These are phyloP conservation scores for Nycticebus coucang DNA, from an alignment of 2,113 vertebrate genomes.

Conservation along the genomic window DNA sequence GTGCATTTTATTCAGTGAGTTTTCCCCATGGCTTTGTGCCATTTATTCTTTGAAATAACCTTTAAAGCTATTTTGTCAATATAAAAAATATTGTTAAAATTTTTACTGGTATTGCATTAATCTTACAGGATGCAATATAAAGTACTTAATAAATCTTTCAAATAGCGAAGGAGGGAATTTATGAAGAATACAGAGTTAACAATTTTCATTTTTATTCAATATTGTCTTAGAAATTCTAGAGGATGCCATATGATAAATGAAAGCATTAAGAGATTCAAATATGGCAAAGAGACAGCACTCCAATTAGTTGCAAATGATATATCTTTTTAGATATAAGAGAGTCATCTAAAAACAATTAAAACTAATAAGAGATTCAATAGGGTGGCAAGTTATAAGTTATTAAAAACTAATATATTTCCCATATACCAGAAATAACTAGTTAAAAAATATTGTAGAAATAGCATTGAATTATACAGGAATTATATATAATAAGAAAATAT, in stretches of 20 bases:
- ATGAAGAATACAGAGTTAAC: neutral
- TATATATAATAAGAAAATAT: neutral
- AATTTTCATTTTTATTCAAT: slow-evolving; percentile 43
- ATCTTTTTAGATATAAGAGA: slow-evolving; percentile 37
- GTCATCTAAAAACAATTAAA: slow-evolving; percentile 58
- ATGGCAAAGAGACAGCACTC: slow-evolving; percentile 8
- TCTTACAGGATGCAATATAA: slow-evolving; percentile 39
- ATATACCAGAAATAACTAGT: slow-evolving; percentile 20
- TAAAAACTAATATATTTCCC: neutral
- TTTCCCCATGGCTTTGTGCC: neutral
- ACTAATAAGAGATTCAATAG: slow-evolving; percentile 38
- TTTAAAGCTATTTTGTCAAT: slow-evolving; percentile 53
- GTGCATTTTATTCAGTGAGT: slow-evolving; percentile 29
- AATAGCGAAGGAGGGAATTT: slow-evolving; percentile 39
- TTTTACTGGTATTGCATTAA: slow-evolving; percentile 67
- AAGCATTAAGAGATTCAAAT: slow-evolving; percentile 44
- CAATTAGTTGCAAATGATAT: slow-evolving; percentile 51
- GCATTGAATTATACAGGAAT: neutral
- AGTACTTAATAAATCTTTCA: slow-evolving; percentile 27
- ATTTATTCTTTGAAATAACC: slow-evolving; percentile 58
- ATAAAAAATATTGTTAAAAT: slow-evolving; percentile 59
- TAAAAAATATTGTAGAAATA: slow-evolving; percentile 26
- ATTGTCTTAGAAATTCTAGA: slow-evolving; percentile 46
- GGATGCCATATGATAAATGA: slow-evolving; percentile 45
- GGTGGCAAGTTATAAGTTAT: slow-evolving; percentile 39